A percentile compares a stretch with the other conserved stretches of the same genome.
Evolutionary conservation across 2,113 vertebrate species (phyloP).

Genomic region (Petaurus breviceps): DNA sequence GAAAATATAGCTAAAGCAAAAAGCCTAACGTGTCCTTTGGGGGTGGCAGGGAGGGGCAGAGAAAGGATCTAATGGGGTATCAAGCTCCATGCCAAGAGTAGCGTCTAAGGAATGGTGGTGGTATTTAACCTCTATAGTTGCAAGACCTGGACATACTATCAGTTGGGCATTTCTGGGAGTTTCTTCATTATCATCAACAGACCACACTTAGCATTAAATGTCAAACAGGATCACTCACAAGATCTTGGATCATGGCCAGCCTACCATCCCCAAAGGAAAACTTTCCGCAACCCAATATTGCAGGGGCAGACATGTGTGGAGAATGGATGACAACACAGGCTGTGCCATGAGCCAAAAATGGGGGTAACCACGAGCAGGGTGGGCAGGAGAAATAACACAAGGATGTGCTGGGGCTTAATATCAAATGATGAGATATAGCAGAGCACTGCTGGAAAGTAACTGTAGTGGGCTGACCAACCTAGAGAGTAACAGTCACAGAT

Average conservation of each 20-base stretch:
- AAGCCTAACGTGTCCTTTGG: conserved; percentile 1
- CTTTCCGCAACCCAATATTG: conserved; percentile 52
- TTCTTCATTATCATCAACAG: conserved; percentile 37
- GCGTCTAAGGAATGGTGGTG: neutral
- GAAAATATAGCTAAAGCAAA: conserved; percentile 24
- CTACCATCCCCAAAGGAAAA: conserved; percentile 42
- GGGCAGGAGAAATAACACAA: conserved; percentile 62
- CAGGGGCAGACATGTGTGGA: conserved; percentile 52
- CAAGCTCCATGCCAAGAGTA: conserved; percentile 27
- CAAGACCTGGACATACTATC: neutral
- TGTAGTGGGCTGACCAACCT: neutral
- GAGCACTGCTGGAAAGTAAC: conserved; percentile 58
- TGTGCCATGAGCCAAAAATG: conserved; percentile 39
- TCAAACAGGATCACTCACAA: conserved; percentile 54
- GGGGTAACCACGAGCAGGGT: conserved; percentile 58
- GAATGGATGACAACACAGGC: conserved; percentile 45
- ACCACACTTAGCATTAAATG: conserved; percentile 12
- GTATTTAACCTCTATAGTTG: conserved; percentile 14
- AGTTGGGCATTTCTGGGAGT: neutral
- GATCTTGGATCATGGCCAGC: conserved; percentile 68
- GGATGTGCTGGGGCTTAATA: conserved; percentile 16
- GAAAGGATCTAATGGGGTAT: neutral
- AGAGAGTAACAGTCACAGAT: neutral
- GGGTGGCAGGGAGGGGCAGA: neutral
- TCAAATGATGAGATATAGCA: conserved; percentile 49